These are phyloP conservation scores for Lepisosteus oculatus DNA, from an alignment of 2,113 vertebrate species.

Conservation along the genomic window DNA sequence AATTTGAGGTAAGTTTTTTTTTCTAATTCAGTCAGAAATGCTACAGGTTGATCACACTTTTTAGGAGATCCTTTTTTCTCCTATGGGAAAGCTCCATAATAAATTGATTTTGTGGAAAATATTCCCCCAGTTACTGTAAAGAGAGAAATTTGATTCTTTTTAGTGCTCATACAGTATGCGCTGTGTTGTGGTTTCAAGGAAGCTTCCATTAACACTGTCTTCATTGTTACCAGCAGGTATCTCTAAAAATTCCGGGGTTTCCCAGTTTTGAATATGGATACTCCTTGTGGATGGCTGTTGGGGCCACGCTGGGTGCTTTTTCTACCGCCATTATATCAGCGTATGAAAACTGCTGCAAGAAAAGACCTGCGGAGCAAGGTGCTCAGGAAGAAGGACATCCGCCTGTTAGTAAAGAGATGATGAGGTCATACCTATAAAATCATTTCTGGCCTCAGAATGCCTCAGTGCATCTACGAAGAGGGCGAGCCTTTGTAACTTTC, in stretches of 20 bases:
- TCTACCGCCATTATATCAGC: neutral
- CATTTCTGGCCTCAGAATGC: neutral
- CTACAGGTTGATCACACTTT: too few species aligned
- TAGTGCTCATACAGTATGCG: too few species aligned
- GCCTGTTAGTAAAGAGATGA: neutral
- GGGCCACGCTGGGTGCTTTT: conserved; percentile 21
- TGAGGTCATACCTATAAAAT: neutral
- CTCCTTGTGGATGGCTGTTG: conserved; percentile 35
- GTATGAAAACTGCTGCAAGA: neutral
- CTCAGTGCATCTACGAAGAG: too few species aligned
- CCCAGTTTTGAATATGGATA: conserved; percentile 36
- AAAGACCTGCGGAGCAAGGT: neutral
- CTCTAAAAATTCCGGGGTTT: conserved; percentile 33
- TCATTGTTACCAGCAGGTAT: conserved; percentile 17
- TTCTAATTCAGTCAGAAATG: too few species aligned
- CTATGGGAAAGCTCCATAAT: too few species aligned
- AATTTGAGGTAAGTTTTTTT: conserved; percentile 25
- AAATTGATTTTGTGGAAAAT: too few species aligned
- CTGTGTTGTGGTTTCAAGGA: too few species aligned
- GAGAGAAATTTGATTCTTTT: too few species aligned
- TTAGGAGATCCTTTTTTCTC: too few species aligned
- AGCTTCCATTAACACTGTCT: neutral
- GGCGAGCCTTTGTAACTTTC: too few species aligned
- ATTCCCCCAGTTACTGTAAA: too few species aligned
- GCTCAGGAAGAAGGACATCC: neutral